These are phyloP conservation scores for Ormyrus rosae DNA, from an alignment of 2,888 invertebrate genomes.

Conservation along the genomic window DNA sequence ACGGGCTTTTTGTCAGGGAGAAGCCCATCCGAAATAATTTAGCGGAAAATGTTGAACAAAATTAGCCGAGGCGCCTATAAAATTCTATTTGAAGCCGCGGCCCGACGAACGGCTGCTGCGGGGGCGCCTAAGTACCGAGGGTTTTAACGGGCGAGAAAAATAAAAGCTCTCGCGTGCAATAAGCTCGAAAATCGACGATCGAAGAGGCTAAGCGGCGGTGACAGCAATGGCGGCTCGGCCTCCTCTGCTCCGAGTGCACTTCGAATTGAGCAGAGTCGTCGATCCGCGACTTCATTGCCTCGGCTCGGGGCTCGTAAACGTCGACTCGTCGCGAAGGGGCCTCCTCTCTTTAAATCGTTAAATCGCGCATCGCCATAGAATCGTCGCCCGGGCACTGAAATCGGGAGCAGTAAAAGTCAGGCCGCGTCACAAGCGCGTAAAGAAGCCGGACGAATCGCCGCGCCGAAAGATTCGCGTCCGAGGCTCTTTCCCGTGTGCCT, in stretches of 20 bases:
- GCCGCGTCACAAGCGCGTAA: slow-evolving; percentile 48
- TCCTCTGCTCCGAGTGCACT: neutral
- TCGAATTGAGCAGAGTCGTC: slow-evolving; percentile 50
- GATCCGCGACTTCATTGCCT: slow-evolving; percentile 57
- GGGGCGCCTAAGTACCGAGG: too few relatives aligned
- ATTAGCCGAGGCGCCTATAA: neutral
- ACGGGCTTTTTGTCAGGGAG: too few relatives aligned
- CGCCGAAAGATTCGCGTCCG: slow-evolving; percentile 52
- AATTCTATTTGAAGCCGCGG: slow-evolving; percentile 6
- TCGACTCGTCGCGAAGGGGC: slow-evolving; percentile 29
- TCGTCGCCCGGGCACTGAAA: slow-evolving; percentile 29
- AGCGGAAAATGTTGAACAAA: neutral
- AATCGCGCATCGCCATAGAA: slow-evolving; percentile 49
- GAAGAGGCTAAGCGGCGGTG: slow-evolving; percentile 6
- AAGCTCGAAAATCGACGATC: slow-evolving; percentile 36
- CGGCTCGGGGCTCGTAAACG: slow-evolving; percentile 51
- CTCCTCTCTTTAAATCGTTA: slow-evolving; percentile 48
- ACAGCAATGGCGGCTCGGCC: neutral
- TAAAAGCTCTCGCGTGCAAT: slow-evolving; percentile 10
- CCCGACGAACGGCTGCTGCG: neutral
- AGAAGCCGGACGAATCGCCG: slow-evolving; percentile 51
- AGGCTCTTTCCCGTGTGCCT: slow-evolving; percentile 47
- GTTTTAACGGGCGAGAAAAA: too few relatives aligned
- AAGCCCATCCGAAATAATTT: too few relatives aligned
- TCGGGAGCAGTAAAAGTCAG: slow-evolving; percentile 54